These are phyloP conservation scores for Sycophila sp. DNA, from an alignment of 1,140 invertebrate species.

Conservation along the genomic window DNA sequence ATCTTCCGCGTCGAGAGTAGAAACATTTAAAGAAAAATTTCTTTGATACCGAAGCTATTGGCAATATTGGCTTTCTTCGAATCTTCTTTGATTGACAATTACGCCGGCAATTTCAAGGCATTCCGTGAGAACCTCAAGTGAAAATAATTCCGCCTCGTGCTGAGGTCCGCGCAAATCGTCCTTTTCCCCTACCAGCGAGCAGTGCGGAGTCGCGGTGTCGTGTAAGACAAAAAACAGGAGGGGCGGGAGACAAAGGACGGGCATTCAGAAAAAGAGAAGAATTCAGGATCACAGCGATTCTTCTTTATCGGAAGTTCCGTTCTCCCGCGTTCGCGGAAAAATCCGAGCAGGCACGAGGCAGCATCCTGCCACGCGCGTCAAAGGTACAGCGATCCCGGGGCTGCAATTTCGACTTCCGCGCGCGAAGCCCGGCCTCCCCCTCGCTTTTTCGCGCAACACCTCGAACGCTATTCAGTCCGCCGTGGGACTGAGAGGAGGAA, in stretches of 20 bases:
- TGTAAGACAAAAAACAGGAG: no score
- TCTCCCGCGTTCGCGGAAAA: no score
- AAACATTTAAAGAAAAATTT: neutral
- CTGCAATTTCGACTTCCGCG: constrained; percentile 13
- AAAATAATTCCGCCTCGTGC: neutral
- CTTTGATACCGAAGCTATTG: neutral
- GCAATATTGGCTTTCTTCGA: neutral
- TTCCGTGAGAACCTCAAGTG: neutral
- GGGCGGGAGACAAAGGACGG: neutral
- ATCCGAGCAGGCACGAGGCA: no score
- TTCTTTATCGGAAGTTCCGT: constrained; percentile 11
- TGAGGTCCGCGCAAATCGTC: neutral
- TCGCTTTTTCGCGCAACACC: constrained; percentile 22
- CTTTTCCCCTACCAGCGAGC: no score
- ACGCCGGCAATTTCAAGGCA: neutral
- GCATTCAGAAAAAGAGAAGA: neutral
- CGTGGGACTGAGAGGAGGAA: no score
- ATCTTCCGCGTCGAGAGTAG: neutral
- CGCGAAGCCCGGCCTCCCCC: neutral
- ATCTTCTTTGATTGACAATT: constrained; percentile 1
- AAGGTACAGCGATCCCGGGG: no score
- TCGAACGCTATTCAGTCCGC: constrained; percentile 1
- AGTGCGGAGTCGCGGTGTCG: no score
- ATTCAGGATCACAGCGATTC: constrained; percentile 2
- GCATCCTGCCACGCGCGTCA: no score